Evolutionary conservation across 2,888 invertebrate genomes (phyloP), one percentile per base, ranked within the genome.

Genomic region (Calephelis perditalis): DNA sequence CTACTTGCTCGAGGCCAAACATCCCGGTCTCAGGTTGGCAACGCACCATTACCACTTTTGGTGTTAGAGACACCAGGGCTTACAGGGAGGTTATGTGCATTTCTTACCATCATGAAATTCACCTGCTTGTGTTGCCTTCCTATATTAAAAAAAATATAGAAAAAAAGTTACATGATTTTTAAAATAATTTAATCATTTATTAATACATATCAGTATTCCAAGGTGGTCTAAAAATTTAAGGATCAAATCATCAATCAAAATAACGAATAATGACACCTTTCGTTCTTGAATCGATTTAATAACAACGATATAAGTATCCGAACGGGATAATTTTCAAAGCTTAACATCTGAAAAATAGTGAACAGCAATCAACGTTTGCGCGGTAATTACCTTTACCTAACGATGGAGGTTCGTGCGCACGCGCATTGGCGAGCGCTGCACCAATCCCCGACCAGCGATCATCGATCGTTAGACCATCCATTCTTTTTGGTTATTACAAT

Each of bases 401-500:
- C 77, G 76, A 77, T 73, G 73, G 67, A 66, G 69, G 72, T 67
- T 79, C 78, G 78, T 79, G 86, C 82, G 86, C 82, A 70, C 77
- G 84, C 83, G 86, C 84, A 90, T 89, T 89, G 90, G 90, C 73
- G 78, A 76, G 73, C 73, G 71, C 72, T 75, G 77, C 77, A 75
- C 90, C 90, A 90, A 89, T 90, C 74, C 79, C 77, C 73, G 77
- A 64, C 71, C 83, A 68, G 69, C 81, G 73, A 79, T 78, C 80
- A 73, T 71, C 75, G 78, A 76, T 84, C 79, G 82, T 83, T 83
- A 80, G 79, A 81, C 70, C 73, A 84, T 84, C 82, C 81, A 87
- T 87, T 87, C 81, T 88, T 88, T 89, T 88, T 81, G 79, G 82
- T 90, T 86, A 90, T 89, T 89, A 90, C 84, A 89, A 90, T 90